phyloP scores from a whole-genome alignment of 2,888 invertebrate species.

The Cremastobaeus sp. region DNA sequence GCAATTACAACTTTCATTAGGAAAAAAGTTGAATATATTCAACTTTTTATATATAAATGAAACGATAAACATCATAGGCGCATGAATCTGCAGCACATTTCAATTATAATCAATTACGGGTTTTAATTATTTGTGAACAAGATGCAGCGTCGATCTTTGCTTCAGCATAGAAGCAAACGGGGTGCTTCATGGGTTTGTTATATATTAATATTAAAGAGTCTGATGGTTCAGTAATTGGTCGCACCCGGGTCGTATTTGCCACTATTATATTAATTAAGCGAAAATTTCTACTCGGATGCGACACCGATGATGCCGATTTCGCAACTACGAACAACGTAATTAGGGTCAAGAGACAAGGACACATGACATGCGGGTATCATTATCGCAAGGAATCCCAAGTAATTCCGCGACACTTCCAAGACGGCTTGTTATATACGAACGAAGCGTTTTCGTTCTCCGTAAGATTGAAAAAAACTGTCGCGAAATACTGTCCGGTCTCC shows the following conservation, averaged over 20 bases:
- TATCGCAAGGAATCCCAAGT: conserved; percentile 38
- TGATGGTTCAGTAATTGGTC: conserved; percentile 46
- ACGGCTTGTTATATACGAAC: conserved; percentile 36
- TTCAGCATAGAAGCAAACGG: conserved; percentile 37
- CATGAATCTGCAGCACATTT: conserved; percentile 34
- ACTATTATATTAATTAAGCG: conserved; percentile 54
- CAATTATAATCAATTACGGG: conserved; percentile 27
- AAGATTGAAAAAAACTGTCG: conserved; percentile 39
- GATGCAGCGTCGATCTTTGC: conserved; percentile 33
- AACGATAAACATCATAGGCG: conserved; percentile 42
- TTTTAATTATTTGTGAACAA: conserved; percentile 39
- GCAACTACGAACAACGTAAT: conserved; percentile 48
- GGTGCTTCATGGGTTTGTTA: conserved; percentile 42
- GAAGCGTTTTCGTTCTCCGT: conserved; percentile 13
- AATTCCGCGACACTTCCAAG: conserved; percentile 48
- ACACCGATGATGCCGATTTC: conserved; percentile 39
- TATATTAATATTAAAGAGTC: conserved; percentile 49
- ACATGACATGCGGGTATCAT: conserved; percentile 54
- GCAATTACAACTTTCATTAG: conserved; percentile 33
- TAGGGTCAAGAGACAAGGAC: conserved; percentile 51
- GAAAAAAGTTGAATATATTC: conserved; percentile 34
- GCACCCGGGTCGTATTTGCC: conserved; percentile 51
- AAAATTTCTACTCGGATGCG: conserved; percentile 40
- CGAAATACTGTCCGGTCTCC: conserved; percentile 39
- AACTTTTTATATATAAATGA: conserved; percentile 50